Evolutionary conservation across 2,888 invertebrate genomes (phyloP), one percentile per base, ranked within the genome.

Genomic region (Acronicta psi): DNA sequence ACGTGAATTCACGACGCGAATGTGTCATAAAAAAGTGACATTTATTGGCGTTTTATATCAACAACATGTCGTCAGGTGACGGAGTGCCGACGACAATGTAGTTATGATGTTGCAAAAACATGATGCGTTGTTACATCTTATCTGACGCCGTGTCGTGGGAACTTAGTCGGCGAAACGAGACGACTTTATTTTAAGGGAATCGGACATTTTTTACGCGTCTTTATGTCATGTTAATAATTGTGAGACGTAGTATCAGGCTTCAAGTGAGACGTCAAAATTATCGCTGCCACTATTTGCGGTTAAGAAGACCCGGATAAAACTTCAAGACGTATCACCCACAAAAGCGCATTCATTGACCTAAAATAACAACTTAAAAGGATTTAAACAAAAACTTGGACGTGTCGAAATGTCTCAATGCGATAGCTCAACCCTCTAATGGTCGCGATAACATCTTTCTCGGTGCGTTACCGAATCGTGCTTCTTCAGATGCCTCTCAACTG

Each of bases 41-140:
- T 92, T 94, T 93, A 94, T 92, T 93, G 91, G 91, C 88, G 84
- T 90, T 92, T 94, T 92, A 93, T 93, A 92, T 90, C 92, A 93
- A 90, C 90, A 85, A 88, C 89, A 91, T 90, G 92, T 85, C 82
- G 71, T 75, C 89, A 88, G 87, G 87, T 91, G 92, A 90, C 86
- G 83, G 75, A 84, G 85, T 81, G 83, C 73, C 85, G 86, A 79
- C 86, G 80, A 87, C 88, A 85, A 83, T 85, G 84, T 86, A 82
- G 82, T 90, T 89, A 87, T 90, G 89, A 91, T 84, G 81, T 85
- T 88, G 93, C 93, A 91, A 92, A 93, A 93, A 92, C 83, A 82
- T 75, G 82, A 83, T 78, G 74, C 74, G 78, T 78, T 77, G 79
- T 84, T 84, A 77, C 62, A 63, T 69, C 59, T 89, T 90, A 91